A percentile compares a stretch with the other conserved stretches of the same genome.
Evolutionary conservation across 92 coral and sea anemone genomes (phyloP).

Genomic region (Actinostola sp.): DNA sequence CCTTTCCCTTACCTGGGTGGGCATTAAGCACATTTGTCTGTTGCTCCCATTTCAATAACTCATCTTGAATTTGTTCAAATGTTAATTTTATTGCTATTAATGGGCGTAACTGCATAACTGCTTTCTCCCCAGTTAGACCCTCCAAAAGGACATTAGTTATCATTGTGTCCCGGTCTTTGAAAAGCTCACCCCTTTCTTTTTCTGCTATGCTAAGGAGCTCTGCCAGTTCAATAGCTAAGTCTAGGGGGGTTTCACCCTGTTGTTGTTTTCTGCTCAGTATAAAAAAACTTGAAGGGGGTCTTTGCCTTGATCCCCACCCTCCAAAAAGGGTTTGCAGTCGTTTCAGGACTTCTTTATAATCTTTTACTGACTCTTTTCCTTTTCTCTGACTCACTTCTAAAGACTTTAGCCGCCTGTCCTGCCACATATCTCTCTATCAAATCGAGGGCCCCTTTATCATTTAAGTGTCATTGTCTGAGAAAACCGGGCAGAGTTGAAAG

Average conservation of each 20-base stretch:
- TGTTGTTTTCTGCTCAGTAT: not conserved
- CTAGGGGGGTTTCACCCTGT: slow-evolving; percentile 13
- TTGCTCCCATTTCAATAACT: not conserved
- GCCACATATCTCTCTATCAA: slow-evolving; percentile 16
- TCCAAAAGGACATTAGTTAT: not conserved
- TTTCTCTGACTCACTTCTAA: slow-evolving; percentile 18
- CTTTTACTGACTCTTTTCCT: too few relatives aligned
- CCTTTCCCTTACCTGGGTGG: too few relatives aligned
- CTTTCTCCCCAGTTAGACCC: not conserved
- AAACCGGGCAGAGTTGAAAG: too few relatives aligned
- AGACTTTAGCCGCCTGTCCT: slow-evolving; percentile 20
- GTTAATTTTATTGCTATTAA: not conserved
- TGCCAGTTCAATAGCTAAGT: slow-evolving; percentile 17
- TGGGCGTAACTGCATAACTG: not conserved
- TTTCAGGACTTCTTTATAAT: slow-evolving; percentile 12
- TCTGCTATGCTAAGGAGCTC: slow-evolving; percentile 16
- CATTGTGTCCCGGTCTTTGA: not conserved
- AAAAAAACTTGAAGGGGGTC: slow-evolving; percentile 20
- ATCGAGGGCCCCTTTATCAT: slow-evolving; percentile 23
- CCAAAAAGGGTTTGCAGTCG: slow-evolving; percentile 17
- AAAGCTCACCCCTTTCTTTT: slow-evolving; percentile 12
- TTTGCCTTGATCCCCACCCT: slow-evolving; percentile 3
- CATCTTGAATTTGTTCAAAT: slow-evolving; percentile 4
- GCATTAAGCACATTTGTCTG: too few relatives aligned
- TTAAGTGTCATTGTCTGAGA: too few relatives aligned